A percentile compares a stretch with the other conserved stretches of the same genome.
phyloP scores from a whole-genome alignment of 2,888 invertebrate species.

The Calameuta pallipes region DNA sequence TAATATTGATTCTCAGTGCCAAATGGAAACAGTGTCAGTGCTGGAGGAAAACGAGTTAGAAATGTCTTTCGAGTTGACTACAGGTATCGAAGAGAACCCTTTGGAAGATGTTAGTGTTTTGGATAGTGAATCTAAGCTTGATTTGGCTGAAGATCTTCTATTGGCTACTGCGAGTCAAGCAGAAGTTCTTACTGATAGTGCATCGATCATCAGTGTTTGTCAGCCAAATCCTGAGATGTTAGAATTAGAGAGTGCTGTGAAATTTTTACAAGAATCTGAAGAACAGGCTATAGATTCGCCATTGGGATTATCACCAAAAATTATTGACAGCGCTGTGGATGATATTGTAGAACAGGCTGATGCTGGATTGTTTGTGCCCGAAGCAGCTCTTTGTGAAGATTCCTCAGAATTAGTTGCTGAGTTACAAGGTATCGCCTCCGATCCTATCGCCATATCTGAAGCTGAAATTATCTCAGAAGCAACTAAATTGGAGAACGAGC shows the following conservation, averaged over 20 bases:
- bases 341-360: slow-evolving; percentile 38
- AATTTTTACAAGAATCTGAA: slow-evolving; percentile 62
- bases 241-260: slow-evolving; percentile 60
- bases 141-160: slow-evolving; percentile 39
- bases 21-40: slow-evolving; percentile 16
- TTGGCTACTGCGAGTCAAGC: slow-evolving; percentile 28
- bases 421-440: slow-evolving; percentile 39
- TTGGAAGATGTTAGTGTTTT: slow-evolving; percentile 19
- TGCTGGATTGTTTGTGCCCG: slow-evolving; percentile 42
- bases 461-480: slow-evolving; percentile 64
- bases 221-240: slow-evolving; percentile 51
- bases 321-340: slow-evolving; percentile 39
- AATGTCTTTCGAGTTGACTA: slow-evolving; percentile 25
- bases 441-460: slow-evolving; percentile 61
- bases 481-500: slow-evolving; percentile 58
- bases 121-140: slow-evolving; percentile 33
- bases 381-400: slow-evolving; percentile 45
- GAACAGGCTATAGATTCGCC: slow-evolving; percentile 65
- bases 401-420: slow-evolving; percentile 43
- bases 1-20: slow-evolving; percentile 20
- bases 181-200: slow-evolving; percentile 32
- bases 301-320: slow-evolving; percentile 50
- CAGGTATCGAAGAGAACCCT: slow-evolving; percentile 16
- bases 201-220: slow-evolving; percentile 35
- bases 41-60: slow-evolving; percentile 28